Base-by-base conservation (phyloP, 2,888 invertebrate species). In the Xestoiulus laeticollis region DNA sequence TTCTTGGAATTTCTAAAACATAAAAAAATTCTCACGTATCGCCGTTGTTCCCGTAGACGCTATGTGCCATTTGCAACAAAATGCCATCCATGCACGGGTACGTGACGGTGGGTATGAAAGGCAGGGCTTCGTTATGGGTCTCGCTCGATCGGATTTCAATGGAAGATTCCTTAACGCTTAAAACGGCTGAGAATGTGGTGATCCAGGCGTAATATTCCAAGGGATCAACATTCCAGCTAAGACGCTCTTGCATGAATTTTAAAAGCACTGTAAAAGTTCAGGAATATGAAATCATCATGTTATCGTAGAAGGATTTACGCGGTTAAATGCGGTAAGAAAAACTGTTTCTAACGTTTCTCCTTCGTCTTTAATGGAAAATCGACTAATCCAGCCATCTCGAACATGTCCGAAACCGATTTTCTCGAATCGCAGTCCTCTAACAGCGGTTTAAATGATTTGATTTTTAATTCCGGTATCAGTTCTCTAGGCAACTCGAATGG, bases 161-260 rank as follows among this genome's bases (percentile, higher is more conserved):
- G n/a, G 85, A 38, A 22, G 44, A 38, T 85, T 44, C 85, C 12
- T 85, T 85, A 38, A 85, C 85, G 14, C 85, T 85, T 38, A 85
- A 38, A n/a, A 85, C 0, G 22, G 85, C 85, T 1, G 85, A 85
- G 22, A 85, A 85, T 1, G 19, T 32, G n/a, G 44, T 14, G 85
- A 85, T 44, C 85, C 85, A 85, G 26, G 33, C 22, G 26, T 85
- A 85, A 38, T 85, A 85, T 44, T 85, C 85, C 85, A 38, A 43
- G 85, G 33, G 85, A 26, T 14, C 14, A 6, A 85, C 12, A 12
- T 38, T 26, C 85, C 85, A 85, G 22, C 85, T 38, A 10, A 38
- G 12, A 26, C 33, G 85, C 6, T 85, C 85, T 33, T 38, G 85
- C 10, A 85, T 8, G 85, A 85, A 85, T 44, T 26, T 85, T 38